These are phyloP conservation scores for Myopa tessellatipennis DNA, from an alignment of 2,888 invertebrate genomes.

Conservation along the genomic window DNA sequence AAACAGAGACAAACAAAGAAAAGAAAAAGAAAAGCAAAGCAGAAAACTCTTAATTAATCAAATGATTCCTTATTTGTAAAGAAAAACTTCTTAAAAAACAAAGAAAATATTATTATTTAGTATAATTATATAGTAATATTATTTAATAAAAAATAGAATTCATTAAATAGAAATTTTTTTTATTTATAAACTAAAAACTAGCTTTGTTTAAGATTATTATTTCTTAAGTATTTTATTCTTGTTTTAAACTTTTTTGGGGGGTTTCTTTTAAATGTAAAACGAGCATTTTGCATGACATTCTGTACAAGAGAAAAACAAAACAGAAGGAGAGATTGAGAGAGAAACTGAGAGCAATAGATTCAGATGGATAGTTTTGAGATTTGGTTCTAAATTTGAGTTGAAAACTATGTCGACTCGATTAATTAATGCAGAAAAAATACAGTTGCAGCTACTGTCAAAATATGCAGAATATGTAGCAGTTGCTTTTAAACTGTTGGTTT, in stretches of 20 bases:
- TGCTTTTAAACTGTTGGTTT: slow-evolving; percentile 1
- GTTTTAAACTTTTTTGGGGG: too few relatives aligned
- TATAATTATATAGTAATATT: not conserved
- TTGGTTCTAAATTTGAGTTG: too few relatives aligned
- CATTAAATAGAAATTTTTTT: not conserved
- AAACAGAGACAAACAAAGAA: slow-evolving; percentile 27
- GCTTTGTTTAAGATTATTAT: not conserved
- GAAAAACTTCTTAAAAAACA: not conserved
- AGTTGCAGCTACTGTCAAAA: too few relatives aligned
- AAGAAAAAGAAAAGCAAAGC: not conserved
- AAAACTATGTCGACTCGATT: too few relatives aligned
- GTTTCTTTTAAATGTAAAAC: too few relatives aligned
- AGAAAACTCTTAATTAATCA: not conserved
- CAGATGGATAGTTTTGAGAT: too few relatives aligned
- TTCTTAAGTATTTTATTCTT: not conserved
- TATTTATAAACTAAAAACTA: not conserved
- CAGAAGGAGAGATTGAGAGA: not conserved
- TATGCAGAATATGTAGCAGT: not conserved
- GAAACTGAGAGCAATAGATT: not conserved
- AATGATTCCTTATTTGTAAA: not conserved
- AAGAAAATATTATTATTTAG: not conserved
- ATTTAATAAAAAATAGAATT: not conserved
- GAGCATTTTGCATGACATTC: too few relatives aligned
- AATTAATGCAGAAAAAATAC: not conserved
- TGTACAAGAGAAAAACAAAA: not conserved